phyloP scores from a whole-genome alignment of 2,797 vertebrate genomes.

The Oryzias dopingdopingensis region DNA sequence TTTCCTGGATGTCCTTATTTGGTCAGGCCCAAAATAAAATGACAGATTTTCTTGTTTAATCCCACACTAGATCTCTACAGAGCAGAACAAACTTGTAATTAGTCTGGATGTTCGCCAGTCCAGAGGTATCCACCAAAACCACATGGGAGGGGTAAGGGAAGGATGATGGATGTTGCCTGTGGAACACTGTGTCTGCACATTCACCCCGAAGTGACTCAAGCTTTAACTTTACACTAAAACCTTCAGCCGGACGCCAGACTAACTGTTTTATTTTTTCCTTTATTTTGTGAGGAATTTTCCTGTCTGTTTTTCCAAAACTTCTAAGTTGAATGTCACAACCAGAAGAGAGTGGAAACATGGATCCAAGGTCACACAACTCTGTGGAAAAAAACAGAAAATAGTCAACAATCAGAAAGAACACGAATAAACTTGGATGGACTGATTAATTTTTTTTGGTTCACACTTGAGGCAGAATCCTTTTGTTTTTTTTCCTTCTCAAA shows the following conservation, averaged over 20 bases:
- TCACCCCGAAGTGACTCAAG: constrained; percentile 14
- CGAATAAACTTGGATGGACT: no score
- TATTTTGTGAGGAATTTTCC: no score
- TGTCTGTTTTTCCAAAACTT: no score
- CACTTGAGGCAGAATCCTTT: no score
- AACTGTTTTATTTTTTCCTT: no score
- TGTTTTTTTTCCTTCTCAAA: no score
- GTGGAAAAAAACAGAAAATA: no score
- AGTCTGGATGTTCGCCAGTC: constrained; percentile 66
- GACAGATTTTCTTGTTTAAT: constrained; percentile 66
- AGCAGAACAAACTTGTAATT: constrained; percentile 71
- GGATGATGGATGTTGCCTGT: constrained; percentile 55
- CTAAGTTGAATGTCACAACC: no score
- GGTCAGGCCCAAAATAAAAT: constrained; percentile 53
- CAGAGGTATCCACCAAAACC: constrained; percentile 62
- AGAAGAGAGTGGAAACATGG: no score
- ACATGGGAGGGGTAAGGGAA: constrained; percentile 54
- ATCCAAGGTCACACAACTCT: no score
- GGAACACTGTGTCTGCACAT: constrained; percentile 37
- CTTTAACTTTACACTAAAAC: constrained; percentile 14
- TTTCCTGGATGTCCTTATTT: constrained; percentile 73
- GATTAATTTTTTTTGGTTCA: no score
- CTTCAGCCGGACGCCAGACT: not conserved
- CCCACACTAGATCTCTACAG: constrained; percentile 57
- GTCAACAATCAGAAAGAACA: no score